Percentiles rank a stretch among this genome's conserved stretches.
phyloP scores from a whole-genome alignment of 2,113 vertebrate species.

The Saccopteryx leptura region DNA sequence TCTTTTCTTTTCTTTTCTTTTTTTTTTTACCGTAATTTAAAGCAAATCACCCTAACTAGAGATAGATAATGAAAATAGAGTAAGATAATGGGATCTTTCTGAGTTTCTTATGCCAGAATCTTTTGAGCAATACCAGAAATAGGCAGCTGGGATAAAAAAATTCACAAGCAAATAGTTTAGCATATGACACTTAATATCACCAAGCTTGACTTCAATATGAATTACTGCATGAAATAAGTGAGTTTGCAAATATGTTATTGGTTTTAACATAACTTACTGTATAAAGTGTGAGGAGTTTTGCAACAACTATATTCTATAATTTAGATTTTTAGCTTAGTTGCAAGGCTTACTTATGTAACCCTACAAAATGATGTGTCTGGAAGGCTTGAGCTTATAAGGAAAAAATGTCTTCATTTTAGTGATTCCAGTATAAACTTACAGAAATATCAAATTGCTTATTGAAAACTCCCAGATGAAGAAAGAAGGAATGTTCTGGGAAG shows the following conservation, averaged over 20 bases:
- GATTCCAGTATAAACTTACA: slow-evolving; percentile 64
- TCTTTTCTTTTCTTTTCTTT: no score
- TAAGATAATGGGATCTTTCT: slow-evolving; percentile 2
- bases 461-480: slow-evolving; percentile 66
- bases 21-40: neutral
- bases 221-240: neutral
- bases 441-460: slow-evolving; percentile 72
- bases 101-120: neutral
- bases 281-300: slow-evolving; percentile 21
- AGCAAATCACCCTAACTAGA: slow-evolving; percentile 22
- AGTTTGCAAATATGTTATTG: neutral
- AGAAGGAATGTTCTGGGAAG: slow-evolving; percentile 61
- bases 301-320: neutral
- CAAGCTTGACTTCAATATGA: slow-evolving; percentile 41
- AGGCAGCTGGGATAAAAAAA: neutral
- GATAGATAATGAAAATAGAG: slow-evolving; percentile 20
- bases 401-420: slow-evolving; percentile 65
- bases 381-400: slow-evolving; percentile 55
- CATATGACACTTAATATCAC: neutral
- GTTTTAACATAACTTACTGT: neutral
- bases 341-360: neutral
- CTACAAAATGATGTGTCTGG: slow-evolving; percentile 43
- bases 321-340: slow-evolving; percentile 62
- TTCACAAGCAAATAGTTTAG: slow-evolving; percentile 52
- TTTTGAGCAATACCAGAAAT: slow-evolving; percentile 10